Evolutionary conservation across 53 echinoderm and acorn worm species (phyloP), one percentile per base, ranked within the genome.

Genomic region (Crossaster papposus): DNA sequence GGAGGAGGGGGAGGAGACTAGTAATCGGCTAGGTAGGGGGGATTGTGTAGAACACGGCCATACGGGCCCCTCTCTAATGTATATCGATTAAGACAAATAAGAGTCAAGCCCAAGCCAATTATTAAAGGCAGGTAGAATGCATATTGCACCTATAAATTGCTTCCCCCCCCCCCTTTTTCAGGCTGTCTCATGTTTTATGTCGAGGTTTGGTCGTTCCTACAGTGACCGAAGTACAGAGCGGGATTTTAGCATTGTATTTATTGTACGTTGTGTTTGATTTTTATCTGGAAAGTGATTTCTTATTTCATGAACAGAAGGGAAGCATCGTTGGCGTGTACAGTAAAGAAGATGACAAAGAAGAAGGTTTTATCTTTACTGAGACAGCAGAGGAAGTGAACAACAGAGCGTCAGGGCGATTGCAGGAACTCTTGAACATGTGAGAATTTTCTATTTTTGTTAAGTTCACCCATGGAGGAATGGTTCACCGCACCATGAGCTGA

Each of bases 291-390:
- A 1, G 14, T 3, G 26, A 30, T 15, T 31, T 51, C 8, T 11
- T 17, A 12, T 30, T 13, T 6, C 28, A 14, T 26, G 22, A 13
- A 76, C 77, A 95, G 94, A 90, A 84, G 78, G 97, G 97, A 53
- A 64, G 93, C 14, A 88, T 97, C 9, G 70, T 97, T 26, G 97
- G 97, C 29, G 94, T 93, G 17, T 97, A 94, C 81, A 95, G 93
- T 77, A 89, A 89, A 62, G 94, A 96, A 51, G 78, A 83, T 62
- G 93, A 94, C 32, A 70, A 89, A 18, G 87, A 81, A 28, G 94
- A 95, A 31, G 91, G 92, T 24, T 91, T 92, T 35, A 71, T 79
- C 70, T 91, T 97, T 36, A 91, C 97, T 29, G 81, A 91, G 65
- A 91, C 89, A 79, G 95, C 95, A 7, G 84, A 91, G 20, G 92